Evolutionary conservation across 2,113 vertebrate genomes (phyloP).

Genomic region (Merops nubicus): DNA sequence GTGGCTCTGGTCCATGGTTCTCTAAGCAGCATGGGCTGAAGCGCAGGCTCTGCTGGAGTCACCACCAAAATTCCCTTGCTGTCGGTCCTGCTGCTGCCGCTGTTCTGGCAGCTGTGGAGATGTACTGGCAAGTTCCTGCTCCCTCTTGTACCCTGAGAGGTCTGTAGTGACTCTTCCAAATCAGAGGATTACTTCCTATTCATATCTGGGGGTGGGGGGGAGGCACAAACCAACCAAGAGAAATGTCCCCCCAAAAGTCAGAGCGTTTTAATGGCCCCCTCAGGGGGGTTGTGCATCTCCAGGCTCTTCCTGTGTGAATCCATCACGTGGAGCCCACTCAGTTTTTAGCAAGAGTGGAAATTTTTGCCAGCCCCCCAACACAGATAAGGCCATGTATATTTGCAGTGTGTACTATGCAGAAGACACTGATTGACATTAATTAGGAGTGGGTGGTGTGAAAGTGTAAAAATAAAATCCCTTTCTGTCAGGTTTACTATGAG

Average conservation of each 20-base stretch:
- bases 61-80: neutral
- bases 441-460: constrained; percentile 64
- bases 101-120: neutral
- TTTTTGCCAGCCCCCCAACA: constrained; percentile 8
- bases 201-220: neutral
- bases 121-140: neutral
- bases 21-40: neutral
- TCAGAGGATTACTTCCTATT: neutral
- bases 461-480: constrained; percentile 59
- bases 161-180: neutral
- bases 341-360: neutral
- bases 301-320: neutral
- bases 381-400: constrained; percentile 17
- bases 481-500: constrained; percentile 46
- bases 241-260: accelerated
- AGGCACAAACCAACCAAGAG: neutral
- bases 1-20: neutral
- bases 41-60: neutral
- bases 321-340: neutral
- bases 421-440: constrained; percentile 69
- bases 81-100: neutral
- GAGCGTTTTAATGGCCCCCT: neutral
- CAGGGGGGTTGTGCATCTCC: neutral
- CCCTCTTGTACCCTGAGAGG: neutral
- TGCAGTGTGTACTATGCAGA: constrained; percentile 35